These are phyloP conservation scores for Trypoxylus dichotomus DNA, from an alignment of 1,140 invertebrate genomes.

Conservation along the genomic window DNA sequence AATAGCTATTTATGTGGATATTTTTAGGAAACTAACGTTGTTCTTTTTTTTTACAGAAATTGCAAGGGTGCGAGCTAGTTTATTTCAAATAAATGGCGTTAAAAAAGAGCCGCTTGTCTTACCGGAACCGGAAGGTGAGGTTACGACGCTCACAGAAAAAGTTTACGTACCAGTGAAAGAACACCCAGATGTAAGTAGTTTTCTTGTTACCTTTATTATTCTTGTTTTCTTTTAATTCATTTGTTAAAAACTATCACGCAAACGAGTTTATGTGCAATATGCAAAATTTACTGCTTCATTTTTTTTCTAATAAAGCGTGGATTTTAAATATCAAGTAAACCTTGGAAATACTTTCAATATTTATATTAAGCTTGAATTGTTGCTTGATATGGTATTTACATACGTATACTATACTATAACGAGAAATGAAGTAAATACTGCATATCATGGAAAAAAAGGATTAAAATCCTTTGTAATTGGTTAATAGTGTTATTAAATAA, in stretches of 20 bases:
- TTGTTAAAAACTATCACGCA: background rate
- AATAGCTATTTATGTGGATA: background rate
- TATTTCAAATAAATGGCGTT: conserved; percentile 98
- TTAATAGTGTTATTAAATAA: too few species aligned
- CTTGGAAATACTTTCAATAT: too few species aligned
- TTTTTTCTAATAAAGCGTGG: too few species aligned
- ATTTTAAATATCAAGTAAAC: too few species aligned
- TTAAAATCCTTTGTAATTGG: too few species aligned
- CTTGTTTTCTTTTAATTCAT: background rate
- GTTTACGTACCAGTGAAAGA: conserved; percentile 99
- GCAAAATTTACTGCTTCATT: too few species aligned
- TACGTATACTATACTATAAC: too few species aligned
- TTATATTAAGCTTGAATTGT: too few species aligned
- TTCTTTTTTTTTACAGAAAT: conserved; percentile 86
- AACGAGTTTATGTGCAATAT: background rate
- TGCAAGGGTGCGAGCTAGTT: conserved; percentile 91
- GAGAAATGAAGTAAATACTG: too few species aligned
- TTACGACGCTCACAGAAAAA: conserved; percentile 95
- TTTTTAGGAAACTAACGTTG: background rate
- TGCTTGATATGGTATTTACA: too few species aligned
- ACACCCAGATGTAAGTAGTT: conserved; percentile 94
- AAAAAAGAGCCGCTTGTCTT: conserved; percentile 91
- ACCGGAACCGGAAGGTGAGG: conserved; percentile 90
- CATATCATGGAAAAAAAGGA: too few species aligned
- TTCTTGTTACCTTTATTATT: background rate